Evolutionary conservation across 1,140 invertebrate species (phyloP), one percentile per base, ranked within the genome.

Genomic region (Agraylea sexmaculata): DNA sequence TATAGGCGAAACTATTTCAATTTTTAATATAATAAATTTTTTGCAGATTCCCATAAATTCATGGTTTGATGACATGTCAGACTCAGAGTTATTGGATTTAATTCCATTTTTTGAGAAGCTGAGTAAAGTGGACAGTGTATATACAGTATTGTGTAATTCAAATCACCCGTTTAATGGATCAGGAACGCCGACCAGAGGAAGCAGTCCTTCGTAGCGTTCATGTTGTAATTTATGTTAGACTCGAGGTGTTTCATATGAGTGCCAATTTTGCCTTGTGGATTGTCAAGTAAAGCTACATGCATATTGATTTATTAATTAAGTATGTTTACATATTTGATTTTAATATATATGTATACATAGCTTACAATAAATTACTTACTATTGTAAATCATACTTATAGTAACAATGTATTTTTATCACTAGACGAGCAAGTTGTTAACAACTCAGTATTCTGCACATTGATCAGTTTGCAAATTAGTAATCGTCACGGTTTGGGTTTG

Each of bases 21-120:
- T 25, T 7, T 25, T 25, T 25, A 25, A 7, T 7, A 25, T 25
- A 25, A 25, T 7, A 25, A 25, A n/a, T 25, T 58, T 17, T 55
- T 58, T 66, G 2, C 62, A 94, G 90, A 87, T 96, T 63, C 90
- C 91, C 61, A 89, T 95, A 41, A 86, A 86, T 58, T 93, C 89
- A 42, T 96, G 92, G 92, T 96, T 96, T 65, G 91, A 96, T 64
- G 92, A 96, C 62, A 89, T 90, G 75, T 84, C 82, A 53, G 92
- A 97, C 64, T 86, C 85, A 36, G 92, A 96, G 68, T 71, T 97
- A 30, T 71, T 90, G 49, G 90, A 97, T 65, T 70, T 96, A 52
- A 90, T 96, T 59, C 92, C 92, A 42, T 88, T 95, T 60, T 90
- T 96, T 62, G 91, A 95, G 64, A 87, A 88, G 62, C 70, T 96